phyloP scores from a whole-genome alignment of 2,113 vertebrate genomes.

The Zosterops lateralis region DNA sequence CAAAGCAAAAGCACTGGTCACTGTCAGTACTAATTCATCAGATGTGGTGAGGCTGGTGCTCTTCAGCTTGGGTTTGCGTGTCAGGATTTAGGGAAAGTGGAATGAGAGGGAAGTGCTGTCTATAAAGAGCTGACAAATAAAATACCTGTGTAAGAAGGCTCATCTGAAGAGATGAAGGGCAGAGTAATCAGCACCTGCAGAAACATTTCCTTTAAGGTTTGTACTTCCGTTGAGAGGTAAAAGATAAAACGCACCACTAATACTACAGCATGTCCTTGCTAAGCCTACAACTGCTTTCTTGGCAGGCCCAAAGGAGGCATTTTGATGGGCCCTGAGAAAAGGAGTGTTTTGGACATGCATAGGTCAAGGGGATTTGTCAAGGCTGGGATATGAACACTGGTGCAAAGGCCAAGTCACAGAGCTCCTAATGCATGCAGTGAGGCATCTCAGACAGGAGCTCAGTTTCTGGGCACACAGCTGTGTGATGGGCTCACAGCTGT shows the following conservation, averaged over 20 bases:
- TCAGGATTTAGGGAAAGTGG: background rate
- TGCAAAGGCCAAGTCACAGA: background rate
- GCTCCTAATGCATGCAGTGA: background rate
- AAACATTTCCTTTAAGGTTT: background rate
- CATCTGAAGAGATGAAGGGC: background rate
- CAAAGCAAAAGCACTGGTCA: background rate
- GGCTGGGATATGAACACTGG: background rate
- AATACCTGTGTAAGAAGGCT: background rate
- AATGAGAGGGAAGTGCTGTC: background rate
- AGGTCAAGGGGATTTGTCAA: background rate
- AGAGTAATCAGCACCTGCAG: background rate
- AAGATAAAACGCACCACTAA: background rate
- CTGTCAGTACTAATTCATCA: background rate
- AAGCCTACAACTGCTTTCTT: background rate
- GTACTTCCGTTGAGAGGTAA: background rate
- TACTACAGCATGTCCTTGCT: background rate
- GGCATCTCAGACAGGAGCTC: background rate
- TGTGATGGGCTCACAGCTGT: background rate
- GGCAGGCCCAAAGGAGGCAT: background rate
- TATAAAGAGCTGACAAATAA: background rate
- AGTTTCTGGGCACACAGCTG: background rate
- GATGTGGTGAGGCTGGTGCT: rapidly evolving
- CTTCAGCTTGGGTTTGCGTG: background rate
- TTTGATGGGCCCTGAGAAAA: background rate
- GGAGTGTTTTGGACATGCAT: rapidly evolving